These are phyloP conservation scores for Alloscopus bannaensis DNA, from an alignment of 2,888 invertebrate genomes.

Conservation along the genomic window DNA sequence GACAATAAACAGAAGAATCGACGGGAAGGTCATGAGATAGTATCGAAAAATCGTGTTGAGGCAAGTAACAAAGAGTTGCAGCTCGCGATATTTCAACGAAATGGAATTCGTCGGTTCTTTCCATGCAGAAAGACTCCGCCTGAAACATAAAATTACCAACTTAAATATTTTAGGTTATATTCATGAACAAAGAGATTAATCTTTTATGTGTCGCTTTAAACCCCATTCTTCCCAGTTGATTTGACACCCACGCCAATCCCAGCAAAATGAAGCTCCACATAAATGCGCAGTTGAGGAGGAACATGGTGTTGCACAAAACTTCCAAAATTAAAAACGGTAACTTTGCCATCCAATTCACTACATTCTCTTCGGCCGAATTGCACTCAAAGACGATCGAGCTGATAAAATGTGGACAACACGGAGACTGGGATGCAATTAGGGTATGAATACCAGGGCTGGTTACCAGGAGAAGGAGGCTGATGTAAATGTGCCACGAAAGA, in stretches of 20 bases:
- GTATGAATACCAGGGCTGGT: slow-evolving; percentile 22
- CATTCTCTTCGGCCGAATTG: neutral
- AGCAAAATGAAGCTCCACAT: slow-evolving; percentile 15
- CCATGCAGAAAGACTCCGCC: neutral
- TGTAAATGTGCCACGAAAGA: slow-evolving; percentile 27
- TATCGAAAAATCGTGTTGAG: slow-evolving; percentile 37
- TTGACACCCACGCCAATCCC: neutral
- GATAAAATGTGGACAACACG: slow-evolving; percentile 32
- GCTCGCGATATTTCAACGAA: slow-evolving; percentile 16
- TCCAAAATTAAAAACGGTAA: slow-evolving; percentile 24
- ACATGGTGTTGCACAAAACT: slow-evolving; percentile 17
- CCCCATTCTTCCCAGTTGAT: neutral
- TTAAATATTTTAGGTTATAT: neutral
- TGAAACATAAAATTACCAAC: neutral
- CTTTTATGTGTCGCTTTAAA: neutral
- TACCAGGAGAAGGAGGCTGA: slow-evolving; percentile 7
- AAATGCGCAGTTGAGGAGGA: slow-evolving; percentile 23
- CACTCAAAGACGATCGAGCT: slow-evolving; percentile 35
- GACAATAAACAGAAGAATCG: slow-evolving; percentile 22
- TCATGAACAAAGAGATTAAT: too few species aligned
- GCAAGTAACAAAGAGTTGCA: slow-evolving; percentile 5
- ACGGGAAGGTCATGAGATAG: slow-evolving; percentile 40
- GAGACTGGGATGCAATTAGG: neutral
- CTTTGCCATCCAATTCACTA: neutral
- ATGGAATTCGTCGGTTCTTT: neutral